Conservation (phyloP, 2,888 invertebrate species). For the Amiota minor region DNA sequence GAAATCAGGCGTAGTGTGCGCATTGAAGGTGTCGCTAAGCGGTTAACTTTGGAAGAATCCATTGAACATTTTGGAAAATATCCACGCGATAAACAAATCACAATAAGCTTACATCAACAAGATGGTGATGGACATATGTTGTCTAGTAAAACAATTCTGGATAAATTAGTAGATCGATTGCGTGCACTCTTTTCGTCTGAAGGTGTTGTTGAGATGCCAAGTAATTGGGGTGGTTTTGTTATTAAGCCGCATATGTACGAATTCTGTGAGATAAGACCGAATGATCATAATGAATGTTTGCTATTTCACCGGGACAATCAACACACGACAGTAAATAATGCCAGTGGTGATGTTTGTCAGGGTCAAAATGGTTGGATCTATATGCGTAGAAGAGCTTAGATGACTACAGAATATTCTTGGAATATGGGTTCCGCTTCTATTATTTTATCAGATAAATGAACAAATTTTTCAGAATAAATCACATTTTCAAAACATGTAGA, state of each 20-base stretch:
- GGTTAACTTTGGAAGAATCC: slow-evolving; percentile 82
- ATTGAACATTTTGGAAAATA: slow-evolving; percentile 86
- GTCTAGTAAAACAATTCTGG: neutral
- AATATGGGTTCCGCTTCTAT: no score
- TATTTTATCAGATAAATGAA: no score
- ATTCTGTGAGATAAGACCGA: slow-evolving; percentile 79
- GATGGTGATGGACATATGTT: neutral
- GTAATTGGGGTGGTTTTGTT: slow-evolving; percentile 92
- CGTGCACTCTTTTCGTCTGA: slow-evolving; percentile 72
- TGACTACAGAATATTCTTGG: no score
- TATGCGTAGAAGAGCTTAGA: slow-evolving; percentile 78
- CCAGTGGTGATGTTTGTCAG: slow-evolving; percentile 50
- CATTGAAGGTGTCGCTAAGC: slow-evolving; percentile 87
- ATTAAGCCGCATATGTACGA: slow-evolving; percentile 87
- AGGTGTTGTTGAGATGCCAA: slow-evolving; percentile 78
- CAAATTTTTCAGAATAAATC: no score
- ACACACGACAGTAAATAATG: no score
- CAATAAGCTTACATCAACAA: slow-evolving; percentile 38
- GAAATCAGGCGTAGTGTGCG: slow-evolving; percentile 85
- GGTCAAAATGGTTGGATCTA: slow-evolving; percentile 91
- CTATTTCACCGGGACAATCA: slow-evolving; percentile 44
- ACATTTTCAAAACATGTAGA: no score
- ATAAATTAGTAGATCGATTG: slow-evolving; percentile 24
- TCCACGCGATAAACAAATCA: slow-evolving; percentile 86
- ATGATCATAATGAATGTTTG: slow-evolving; percentile 31